Percentiles rank a stretch among this genome's conserved stretches.
Conservation (phyloP, 2,797 vertebrate species). For the Threskiornis aethiopicus region DNA sequence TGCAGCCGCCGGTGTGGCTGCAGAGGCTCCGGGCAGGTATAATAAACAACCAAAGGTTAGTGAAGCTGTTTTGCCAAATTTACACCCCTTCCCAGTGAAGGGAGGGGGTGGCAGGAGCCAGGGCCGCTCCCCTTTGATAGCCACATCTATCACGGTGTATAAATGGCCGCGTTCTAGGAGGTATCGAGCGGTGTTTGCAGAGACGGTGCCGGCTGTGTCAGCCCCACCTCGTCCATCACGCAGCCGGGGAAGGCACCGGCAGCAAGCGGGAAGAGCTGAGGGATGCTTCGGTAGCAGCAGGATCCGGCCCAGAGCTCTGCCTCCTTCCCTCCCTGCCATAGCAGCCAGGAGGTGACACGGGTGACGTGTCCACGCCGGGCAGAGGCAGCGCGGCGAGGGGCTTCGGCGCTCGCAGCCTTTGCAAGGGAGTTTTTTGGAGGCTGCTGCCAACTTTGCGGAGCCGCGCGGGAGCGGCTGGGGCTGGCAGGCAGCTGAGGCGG, state of each 20-base stretch:
- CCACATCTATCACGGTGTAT: slow-evolving; percentile 16
- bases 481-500: background rate
- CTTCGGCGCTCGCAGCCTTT: rapidly evolving
- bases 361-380: rapidly evolving
- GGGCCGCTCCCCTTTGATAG: background rate
- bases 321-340: rapidly evolving
- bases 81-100: background rate
- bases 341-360: rapidly evolving
- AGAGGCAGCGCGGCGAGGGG: background rate
- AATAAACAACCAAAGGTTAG: background rate
- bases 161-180: background rate
- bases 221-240: background rate
- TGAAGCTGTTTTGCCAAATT: slow-evolving; percentile 35
- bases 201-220: background rate
- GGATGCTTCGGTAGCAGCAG: background rate
- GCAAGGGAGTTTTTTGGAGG: rapidly evolving
- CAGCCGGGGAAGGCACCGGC: background rate
- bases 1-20: background rate
- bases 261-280: background rate
- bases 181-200: background rate
- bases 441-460: background rate
- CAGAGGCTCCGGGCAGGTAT: background rate
- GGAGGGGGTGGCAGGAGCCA: background rate
- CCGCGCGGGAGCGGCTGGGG: background rate
- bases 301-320: background rate